phyloP scores from a whole-genome alignment of 2,888 invertebrate genomes.

The Falcaria lacertinaria region DNA sequence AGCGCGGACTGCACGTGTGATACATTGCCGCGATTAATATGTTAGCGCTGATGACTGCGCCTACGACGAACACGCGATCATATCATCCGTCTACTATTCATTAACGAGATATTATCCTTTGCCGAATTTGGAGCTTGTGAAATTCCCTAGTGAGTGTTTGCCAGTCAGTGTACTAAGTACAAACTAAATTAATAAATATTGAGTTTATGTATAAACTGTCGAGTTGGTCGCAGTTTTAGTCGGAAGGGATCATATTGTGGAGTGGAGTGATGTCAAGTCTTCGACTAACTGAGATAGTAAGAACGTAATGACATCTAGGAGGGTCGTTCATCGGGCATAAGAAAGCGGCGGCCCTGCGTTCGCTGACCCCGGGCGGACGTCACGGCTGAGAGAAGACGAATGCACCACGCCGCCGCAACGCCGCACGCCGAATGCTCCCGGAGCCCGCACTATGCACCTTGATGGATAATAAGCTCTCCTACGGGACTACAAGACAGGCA shows the following conservation, averaged over 20 bases:
- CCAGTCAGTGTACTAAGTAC: constrained; percentile 3
- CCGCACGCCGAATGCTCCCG: constrained; percentile 20
- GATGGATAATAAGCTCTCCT: constrained; percentile 10
- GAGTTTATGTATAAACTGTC: not conserved
- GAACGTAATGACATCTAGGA: constrained; percentile 62
- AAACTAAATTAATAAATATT: not conserved
- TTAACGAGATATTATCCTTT: constrained; percentile 24
- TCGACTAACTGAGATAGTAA: constrained; percentile 11
- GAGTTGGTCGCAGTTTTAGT: not conserved
- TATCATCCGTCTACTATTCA: constrained; percentile 38
- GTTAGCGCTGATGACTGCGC: constrained; percentile 63
- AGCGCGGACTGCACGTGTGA: constrained; percentile 72
- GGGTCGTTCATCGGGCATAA: constrained; percentile 65
- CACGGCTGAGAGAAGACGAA: constrained; percentile 71
- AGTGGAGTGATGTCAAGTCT: not conserved
- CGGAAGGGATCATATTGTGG: not conserved
- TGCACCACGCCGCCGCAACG: constrained; percentile 47
- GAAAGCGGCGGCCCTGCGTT: constrained; percentile 69
- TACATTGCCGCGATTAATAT: constrained; percentile 71
- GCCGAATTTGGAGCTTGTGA: not conserved
- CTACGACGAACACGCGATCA: constrained; percentile 38
- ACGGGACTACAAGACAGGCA: not conserved
- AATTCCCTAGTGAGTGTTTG: constrained; percentile 20
- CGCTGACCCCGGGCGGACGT: constrained; percentile 73
- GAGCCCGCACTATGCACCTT: constrained; percentile 9